Evolutionary conservation across 2,113 vertebrate genomes (phyloP).

Genomic region (Cisticola juncidis): DNA sequence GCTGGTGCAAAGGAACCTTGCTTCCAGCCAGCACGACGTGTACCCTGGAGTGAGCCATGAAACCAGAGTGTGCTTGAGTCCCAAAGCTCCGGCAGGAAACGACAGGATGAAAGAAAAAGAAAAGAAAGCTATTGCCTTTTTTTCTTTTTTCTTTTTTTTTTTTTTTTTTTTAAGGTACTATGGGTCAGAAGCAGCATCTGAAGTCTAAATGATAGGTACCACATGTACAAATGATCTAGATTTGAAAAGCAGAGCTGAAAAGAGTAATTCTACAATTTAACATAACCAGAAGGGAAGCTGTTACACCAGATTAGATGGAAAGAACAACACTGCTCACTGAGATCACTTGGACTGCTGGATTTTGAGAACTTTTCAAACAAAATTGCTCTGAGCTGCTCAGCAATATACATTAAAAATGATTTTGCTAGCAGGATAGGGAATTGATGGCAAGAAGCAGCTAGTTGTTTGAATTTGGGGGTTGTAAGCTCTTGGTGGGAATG

Average conservation of each 20-base stretch:
- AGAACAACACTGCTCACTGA: neutral
- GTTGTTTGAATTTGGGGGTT: conserved; percentile 15
- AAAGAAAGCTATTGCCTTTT: neutral
- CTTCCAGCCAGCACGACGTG: neutral
- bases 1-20: neutral
- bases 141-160: neutral
- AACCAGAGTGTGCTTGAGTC: neutral
- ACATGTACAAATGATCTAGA: neutral
- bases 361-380: neutral
- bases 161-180: neutral
- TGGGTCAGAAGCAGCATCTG: neutral
- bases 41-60: neutral
- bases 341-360: neutral
- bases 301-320: neutral
- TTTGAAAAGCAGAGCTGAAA: neutral
- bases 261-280: neutral
- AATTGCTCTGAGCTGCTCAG: neutral
- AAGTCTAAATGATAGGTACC: neutral
- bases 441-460: neutral
- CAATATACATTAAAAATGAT: neutral
- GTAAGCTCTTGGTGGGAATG: neutral
- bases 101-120: neutral
- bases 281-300: neutral
- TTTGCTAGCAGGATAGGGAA: neutral
- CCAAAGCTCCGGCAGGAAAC: neutral